A percentile compares a stretch with the other conserved stretches of the same genome.
Conservation (phyloP, 2,888 invertebrate genomes). For the Drymonia ruficornis region DNA sequence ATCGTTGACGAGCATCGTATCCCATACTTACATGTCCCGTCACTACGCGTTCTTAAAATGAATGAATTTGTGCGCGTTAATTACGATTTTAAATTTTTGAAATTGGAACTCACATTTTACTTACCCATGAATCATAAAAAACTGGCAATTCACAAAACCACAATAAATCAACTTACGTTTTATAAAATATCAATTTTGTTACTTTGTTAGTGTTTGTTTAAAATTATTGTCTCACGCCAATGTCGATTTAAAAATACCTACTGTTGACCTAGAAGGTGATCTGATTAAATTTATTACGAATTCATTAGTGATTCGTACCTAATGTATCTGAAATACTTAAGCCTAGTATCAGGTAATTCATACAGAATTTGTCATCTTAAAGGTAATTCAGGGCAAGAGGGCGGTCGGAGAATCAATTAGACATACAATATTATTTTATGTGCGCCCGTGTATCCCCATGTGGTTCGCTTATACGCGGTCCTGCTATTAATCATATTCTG, state of each 20-base stretch:
- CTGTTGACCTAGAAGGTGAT: neutral
- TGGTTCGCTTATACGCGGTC: constrained; percentile 14
- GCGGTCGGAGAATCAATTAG: constrained; percentile 24
- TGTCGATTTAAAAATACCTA: neutral
- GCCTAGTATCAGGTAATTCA: neutral
- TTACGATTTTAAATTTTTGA: neutral
- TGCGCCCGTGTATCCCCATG: constrained; percentile 16
- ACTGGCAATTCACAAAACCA: too few relatives aligned
- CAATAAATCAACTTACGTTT: neutral
- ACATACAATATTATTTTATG: constrained; percentile 23
- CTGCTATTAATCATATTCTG: constrained; percentile 16
- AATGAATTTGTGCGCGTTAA: too few relatives aligned
- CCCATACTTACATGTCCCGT: constrained; percentile 3
- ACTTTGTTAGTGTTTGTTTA: neutral
- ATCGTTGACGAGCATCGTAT: constrained; percentile 26
- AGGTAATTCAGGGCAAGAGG: too few relatives aligned
- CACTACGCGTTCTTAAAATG: constrained; percentile 1
- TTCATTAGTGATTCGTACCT: neutral
- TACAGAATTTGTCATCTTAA: neutral
- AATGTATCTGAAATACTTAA: too few relatives aligned
- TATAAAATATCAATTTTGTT: neutral
- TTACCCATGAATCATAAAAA: too few relatives aligned
- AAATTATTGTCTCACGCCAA: neutral
- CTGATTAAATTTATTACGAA: too few relatives aligned
- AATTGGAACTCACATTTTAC: neutral